phyloP scores from a whole-genome alignment of 2,113 vertebrate species.

The Prunella fulvescens region DNA sequence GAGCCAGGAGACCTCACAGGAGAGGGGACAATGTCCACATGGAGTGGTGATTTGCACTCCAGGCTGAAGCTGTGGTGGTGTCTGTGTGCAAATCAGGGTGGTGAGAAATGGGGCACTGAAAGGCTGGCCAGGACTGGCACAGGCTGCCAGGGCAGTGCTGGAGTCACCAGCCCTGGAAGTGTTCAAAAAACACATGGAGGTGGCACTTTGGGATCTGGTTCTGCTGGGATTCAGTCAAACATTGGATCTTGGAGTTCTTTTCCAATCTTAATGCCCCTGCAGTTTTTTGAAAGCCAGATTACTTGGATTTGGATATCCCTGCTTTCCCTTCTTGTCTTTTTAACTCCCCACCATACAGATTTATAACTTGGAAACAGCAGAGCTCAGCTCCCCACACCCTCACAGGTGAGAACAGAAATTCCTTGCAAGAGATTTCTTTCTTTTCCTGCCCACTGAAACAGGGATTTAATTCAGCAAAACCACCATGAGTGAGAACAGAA shows the following conservation, averaged over 20 bases:
- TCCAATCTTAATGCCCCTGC: neutral
- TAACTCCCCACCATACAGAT: neutral
- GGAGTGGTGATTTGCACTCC: neutral
- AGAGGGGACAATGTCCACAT: fast-evolving
- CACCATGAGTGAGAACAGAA: neutral
- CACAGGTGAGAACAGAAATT: neutral
- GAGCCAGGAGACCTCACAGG: neutral
- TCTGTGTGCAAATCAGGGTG: neutral
- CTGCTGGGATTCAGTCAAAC: neutral
- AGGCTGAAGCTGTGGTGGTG: neutral
- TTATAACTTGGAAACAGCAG: neutral
- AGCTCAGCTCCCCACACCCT: neutral
- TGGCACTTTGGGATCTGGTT: neutral
- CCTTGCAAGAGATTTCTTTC: neutral
- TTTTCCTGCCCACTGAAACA: neutral
- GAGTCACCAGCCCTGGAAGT: neutral
- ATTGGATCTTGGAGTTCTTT: neutral
- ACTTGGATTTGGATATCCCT: neutral
- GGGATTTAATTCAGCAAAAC: neutral
- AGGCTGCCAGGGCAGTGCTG: neutral
- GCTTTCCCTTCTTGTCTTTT: neutral
- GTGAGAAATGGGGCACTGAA: neutral
- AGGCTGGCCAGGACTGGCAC: neutral
- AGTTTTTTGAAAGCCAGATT: neutral
- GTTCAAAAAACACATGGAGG: too few relatives aligned